Percentiles rank a stretch among this genome's conserved stretches.
Evolutionary conservation across 2,888 invertebrate genomes (phyloP).

Genomic region (Carterocephalus palaemon): DNA sequence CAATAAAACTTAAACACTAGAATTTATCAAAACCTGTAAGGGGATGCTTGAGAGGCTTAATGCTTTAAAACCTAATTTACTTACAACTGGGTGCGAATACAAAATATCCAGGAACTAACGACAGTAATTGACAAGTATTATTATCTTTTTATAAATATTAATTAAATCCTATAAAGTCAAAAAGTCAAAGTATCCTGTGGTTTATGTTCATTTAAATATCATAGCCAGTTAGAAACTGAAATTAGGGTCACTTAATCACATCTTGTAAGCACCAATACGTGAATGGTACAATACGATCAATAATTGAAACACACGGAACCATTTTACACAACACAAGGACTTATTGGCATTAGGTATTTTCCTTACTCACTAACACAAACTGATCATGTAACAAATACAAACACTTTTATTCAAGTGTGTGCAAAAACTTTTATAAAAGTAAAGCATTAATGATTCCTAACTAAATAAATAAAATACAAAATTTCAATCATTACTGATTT

Average conservation of each 20-base stretch:
- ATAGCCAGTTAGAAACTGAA: conserved; percentile 7
- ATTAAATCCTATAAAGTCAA: neutral
- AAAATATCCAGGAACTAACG: conserved; percentile 18
- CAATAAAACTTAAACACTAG: neutral
- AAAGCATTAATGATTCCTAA: too few relatives aligned
- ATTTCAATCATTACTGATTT: too few relatives aligned
- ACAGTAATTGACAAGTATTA: conserved; percentile 14
- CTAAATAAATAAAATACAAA: too few relatives aligned
- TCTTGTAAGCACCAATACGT: conserved; percentile 59
- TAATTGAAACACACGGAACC: conserved; percentile 38
- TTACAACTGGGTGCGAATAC: conserved; percentile 1
- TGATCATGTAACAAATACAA: conserved; percentile 17
- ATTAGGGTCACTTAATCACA: conserved; percentile 67
- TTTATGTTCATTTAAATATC: conserved; percentile 12
- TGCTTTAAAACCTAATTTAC: neutral
- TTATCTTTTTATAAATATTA: neutral
- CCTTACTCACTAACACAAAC: conserved; percentile 25
- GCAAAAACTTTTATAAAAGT: neutral
- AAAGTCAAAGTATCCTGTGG: neutral
- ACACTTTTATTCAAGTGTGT: conserved; percentile 8
- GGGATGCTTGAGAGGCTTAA: neutral
- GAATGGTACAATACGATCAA: conserved; percentile 35
- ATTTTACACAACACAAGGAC: conserved; percentile 48
- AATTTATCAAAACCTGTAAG: neutral
- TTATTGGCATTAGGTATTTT: conserved; percentile 36